Evolutionary conservation across 2,888 invertebrate genomes (phyloP).

Genomic region (Himalopsyche japonica): DNA sequence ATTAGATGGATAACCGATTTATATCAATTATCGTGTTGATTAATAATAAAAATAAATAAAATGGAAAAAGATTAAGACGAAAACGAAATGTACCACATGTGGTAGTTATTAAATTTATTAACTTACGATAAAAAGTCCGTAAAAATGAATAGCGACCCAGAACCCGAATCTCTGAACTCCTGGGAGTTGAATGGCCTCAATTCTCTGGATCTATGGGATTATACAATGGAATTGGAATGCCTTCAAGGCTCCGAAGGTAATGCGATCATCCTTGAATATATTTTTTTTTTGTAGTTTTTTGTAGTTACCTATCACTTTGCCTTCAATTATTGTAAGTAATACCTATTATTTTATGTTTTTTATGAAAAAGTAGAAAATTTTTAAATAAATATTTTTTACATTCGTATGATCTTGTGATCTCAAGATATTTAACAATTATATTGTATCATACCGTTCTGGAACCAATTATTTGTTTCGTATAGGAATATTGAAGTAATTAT

Average conservation of each 20-base stretch:
- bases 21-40: not conserved
- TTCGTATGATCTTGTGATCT: too few relatives aligned
- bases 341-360: too few relatives aligned
- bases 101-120: not conserved
- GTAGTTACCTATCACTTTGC: too few relatives aligned
- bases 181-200: conserved; percentile 64
- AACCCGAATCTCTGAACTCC: conserved; percentile 45
- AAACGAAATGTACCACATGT: not conserved
- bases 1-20: not conserved
- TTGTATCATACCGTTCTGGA: too few relatives aligned
- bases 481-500: too few relatives aligned
- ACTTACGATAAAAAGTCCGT: not conserved
- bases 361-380: too few relatives aligned
- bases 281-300: not conserved
- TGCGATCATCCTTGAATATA: not conserved
- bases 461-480: too few relatives aligned
- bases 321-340: too few relatives aligned
- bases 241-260: conserved; percentile 72
- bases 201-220: conserved; percentile 83
- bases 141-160: conserved; percentile 55
- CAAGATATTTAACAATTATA: too few relatives aligned
- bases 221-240: conserved; percentile 81
- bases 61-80: not conserved
- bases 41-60: not conserved
- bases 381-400: too few relatives aligned